A percentile compares a stretch with the other conserved stretches of the same genome.
Conservation (phyloP, 2,888 invertebrate species). For the Mycalesis mineus region DNA sequence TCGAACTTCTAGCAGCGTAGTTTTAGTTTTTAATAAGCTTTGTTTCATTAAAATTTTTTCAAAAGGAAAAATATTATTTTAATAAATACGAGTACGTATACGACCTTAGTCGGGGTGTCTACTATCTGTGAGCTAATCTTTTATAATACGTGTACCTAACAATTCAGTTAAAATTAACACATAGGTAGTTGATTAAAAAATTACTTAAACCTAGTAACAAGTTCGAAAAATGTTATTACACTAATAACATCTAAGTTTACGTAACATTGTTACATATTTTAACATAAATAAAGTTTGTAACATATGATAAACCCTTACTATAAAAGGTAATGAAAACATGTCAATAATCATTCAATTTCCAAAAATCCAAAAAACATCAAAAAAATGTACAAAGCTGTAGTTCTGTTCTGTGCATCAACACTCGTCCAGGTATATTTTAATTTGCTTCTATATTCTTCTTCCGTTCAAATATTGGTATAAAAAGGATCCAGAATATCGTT, state of each 20-base stretch:
- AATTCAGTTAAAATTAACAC: too few relatives aligned
- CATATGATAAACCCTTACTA: constrained; percentile 4
- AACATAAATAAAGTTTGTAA: background rate
- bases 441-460: background rate
- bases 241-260: background rate
- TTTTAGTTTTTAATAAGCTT: too few relatives aligned
- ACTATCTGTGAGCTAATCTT: too few relatives aligned
- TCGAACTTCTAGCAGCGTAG: too few relatives aligned
- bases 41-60: too few relatives aligned
- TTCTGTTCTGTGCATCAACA: background rate
- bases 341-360: constrained; percentile 3
- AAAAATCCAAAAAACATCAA: background rate
- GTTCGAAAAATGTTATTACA: background rate
- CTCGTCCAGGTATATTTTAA: constrained; percentile 8
- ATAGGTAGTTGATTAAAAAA: too few relatives aligned
- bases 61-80: too few relatives aligned
- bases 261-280: background rate
- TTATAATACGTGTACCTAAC: too few relatives aligned
- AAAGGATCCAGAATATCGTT: too few relatives aligned
- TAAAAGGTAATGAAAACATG: background rate
- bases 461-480: too few relatives aligned
- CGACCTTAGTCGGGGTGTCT: too few relatives aligned
- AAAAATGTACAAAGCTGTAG: constrained; percentile 1
- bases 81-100: too few relatives aligned
- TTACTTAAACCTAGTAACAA: background rate